Evolutionary conservation across 2,113 vertebrate genomes (phyloP), one percentile per base, ranked within the genome.

Genomic region (Cryptomyrus ogoouensis): DNA sequence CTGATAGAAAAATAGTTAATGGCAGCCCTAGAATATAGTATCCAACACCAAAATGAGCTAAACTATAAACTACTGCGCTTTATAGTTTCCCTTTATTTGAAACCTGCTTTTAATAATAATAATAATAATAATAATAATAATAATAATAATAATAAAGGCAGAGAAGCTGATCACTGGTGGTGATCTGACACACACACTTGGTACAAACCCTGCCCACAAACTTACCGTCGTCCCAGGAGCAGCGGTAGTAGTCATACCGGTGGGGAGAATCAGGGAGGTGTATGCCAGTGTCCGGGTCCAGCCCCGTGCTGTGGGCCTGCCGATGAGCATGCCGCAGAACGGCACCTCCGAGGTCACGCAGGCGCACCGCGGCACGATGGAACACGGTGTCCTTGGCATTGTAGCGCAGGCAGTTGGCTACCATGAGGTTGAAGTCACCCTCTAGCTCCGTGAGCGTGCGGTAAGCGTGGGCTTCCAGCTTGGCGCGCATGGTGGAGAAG

Each of bases 361-460:
- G 96, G 80, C 97, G 97, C 91, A 98, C 94, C 89, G 98, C 98
- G 90, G 98, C 96, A 94, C 97, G 97, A 95, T 99, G 97, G 95
- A 99, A 99, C 94, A 99, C 96, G 6, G 98, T 99, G 95, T 99
- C 98, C 95, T 97, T 98, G 95, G 96, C 93, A 94, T 99, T 99
- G 96, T 99, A 99, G 91, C 97, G 96, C 95, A 99, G 97, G 95
- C 98, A 99, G 96, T 99, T 99, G 94, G 97, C 96, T 94, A 99
- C 97, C 96, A 99, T 98, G 92, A 99, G 97, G 95, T 98, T 98
- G 96, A 99, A 99, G 95, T 99, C 98, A 10, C 95, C 95, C 95
- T 99, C 98, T 95, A 99, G 96, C 89, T 98, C 98, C 91, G 97
- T 95, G 93, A 99, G 93, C 6, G 97, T 97, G 95, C 91, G 93